A percentile compares a stretch with the other conserved stretches of the same genome.
Evolutionary conservation across 2,888 invertebrate genomes (phyloP).

Genomic region (Chesias legatella): DNA sequence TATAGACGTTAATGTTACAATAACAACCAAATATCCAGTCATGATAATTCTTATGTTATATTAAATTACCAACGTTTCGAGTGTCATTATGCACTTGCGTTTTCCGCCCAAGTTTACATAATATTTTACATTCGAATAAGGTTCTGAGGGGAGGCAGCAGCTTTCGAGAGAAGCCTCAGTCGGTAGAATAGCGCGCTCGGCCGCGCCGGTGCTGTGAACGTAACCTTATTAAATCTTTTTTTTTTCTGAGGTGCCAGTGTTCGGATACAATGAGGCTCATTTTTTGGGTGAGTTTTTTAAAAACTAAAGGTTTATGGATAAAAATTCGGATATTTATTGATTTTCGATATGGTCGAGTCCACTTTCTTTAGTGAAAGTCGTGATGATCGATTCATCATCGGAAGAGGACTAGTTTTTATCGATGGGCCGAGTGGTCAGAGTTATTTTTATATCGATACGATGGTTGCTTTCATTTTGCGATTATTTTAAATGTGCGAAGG

Average conservation of each 20-base stretch:
- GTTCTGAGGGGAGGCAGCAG: constrained; percentile 65
- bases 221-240: constrained; percentile 42
- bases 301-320: constrained; percentile 24
- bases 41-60: constrained; percentile 6
- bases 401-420: constrained; percentile 48
- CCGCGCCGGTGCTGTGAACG: constrained; percentile 71
- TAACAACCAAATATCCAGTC: background rate
- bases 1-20: background rate
- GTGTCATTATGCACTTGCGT: constrained; percentile 60
- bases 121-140: constrained; percentile 57
- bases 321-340: constrained; percentile 16
- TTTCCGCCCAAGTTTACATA: constrained; percentile 66
- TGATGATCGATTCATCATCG: constrained; percentile 50
- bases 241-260: constrained; percentile 59
- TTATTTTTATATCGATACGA: constrained; percentile 29
- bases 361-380: constrained; percentile 67
- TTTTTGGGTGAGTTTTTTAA: constrained; percentile 64
- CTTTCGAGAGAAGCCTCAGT: constrained; percentile 51
- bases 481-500: constrained; percentile 14
- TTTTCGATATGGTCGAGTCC: constrained; percentile 31
- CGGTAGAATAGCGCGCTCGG: constrained; percentile 59
- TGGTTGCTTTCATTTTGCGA: constrained; percentile 19
- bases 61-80: constrained; percentile 23
- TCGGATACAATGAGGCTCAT: constrained; percentile 74
- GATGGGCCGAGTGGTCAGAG: constrained; percentile 31